These are phyloP conservation scores for Brachypalpus laphriformis DNA, from an alignment of 2,888 invertebrate genomes.

Conservation along the genomic window DNA sequence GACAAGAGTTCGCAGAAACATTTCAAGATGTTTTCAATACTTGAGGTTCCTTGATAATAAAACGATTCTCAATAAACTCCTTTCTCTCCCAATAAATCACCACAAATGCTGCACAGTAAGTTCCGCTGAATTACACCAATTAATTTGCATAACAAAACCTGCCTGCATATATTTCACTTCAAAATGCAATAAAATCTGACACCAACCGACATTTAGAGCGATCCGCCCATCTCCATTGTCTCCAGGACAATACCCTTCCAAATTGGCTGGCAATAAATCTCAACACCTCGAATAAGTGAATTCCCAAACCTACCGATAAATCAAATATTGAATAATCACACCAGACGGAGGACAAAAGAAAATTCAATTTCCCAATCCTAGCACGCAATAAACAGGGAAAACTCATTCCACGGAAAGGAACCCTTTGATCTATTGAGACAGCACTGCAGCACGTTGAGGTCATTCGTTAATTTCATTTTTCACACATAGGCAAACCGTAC, in stretches of 20 bases:
- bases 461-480: constrained; percentile 64
- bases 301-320: constrained; percentile 58
- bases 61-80: neutral
- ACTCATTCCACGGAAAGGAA: constrained; percentile 23
- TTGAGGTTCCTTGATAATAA: too few species aligned
- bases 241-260: constrained; percentile 34
- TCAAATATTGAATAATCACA: constrained; percentile 67
- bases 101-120: constrained; percentile 2
- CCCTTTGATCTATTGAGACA: constrained; percentile 30
- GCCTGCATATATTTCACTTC: constrained; percentile 21
- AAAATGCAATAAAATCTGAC: constrained; percentile 28
- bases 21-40: too few species aligned
- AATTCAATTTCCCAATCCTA: constrained; percentile 27
- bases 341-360: constrained; percentile 23
- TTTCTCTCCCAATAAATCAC: constrained; percentile 34
- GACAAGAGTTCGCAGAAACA: too few species aligned
- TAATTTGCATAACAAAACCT: constrained; percentile 69
- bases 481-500: constrained; percentile 46
- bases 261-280: constrained; percentile 62
- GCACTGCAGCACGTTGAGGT: constrained; percentile 47
- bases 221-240: constrained; percentile 64
- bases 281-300: constrained; percentile 30
- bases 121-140: constrained; percentile 40
- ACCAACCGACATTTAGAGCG: constrained; percentile 32
- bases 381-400: constrained; percentile 48